These are phyloP conservation scores for Eurystomus gularis DNA, from an alignment of 2,113 vertebrate genomes.

Conservation along the genomic window DNA sequence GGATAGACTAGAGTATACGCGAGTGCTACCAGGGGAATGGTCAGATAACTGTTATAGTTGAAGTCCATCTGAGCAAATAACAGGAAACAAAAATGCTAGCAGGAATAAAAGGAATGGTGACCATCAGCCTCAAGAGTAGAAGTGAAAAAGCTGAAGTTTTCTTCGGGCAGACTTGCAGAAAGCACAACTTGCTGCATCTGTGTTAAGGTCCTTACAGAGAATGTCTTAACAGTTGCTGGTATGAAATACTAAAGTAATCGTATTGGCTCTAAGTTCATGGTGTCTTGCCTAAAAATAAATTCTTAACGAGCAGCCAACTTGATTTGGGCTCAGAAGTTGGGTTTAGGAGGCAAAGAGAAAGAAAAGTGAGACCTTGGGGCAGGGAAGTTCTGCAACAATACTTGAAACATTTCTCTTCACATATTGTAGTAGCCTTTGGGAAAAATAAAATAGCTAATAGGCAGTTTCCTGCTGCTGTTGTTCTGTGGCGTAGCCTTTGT, in stretches of 20 bases:
- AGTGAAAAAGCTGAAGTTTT: not conserved
- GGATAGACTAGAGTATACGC: not conserved
- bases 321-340: not conserved
- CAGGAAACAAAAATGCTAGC: not conserved
- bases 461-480: not conserved
- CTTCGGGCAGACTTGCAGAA: not conserved
- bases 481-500: rapidly evolving
- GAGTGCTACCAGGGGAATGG: not conserved
- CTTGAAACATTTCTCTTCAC: not conserved
- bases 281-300: not conserved
- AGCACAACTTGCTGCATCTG: not conserved
- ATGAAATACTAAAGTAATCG: not conserved
- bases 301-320: not conserved
- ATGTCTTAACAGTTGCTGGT: not conserved
- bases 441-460: not conserved
- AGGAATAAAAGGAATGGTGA: not conserved
- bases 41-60: not conserved
- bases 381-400: not conserved
- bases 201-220: not conserved
- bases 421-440: not conserved
- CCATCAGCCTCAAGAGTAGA: not conserved
- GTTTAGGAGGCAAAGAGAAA: not conserved
- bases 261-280: not conserved
- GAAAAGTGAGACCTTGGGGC: not conserved
- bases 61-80: not conserved